Evolutionary conservation across 2,888 invertebrate species (phyloP).

Genomic region (Scaptomyza caliginosa): DNA sequence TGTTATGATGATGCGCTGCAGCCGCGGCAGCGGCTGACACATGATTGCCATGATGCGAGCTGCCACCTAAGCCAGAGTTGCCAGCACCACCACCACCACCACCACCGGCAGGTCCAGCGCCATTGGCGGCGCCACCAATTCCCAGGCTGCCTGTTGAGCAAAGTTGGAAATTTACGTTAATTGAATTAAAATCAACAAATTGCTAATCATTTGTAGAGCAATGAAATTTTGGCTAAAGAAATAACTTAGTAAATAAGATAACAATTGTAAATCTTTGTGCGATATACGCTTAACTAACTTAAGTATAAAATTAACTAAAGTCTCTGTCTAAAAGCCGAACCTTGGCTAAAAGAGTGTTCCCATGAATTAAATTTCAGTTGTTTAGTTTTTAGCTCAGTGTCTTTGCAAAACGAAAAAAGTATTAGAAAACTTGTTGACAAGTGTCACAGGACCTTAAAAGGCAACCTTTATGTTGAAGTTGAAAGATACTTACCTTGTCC

Average conservation of each 20-base stretch:
- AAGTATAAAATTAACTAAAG: too few relatives aligned
- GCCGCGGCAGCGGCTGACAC: constrained; percentile 80
- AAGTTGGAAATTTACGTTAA: background rate
- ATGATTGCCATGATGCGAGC: constrained; percentile 84
- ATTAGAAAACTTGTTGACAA: constrained; percentile 70
- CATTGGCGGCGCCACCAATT: constrained; percentile 61
- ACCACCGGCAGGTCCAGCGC: constrained; percentile 71
- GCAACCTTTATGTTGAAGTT: constrained; percentile 34
- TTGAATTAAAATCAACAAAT: background rate
- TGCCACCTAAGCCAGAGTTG: constrained; percentile 73
- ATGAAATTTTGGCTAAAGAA: background rate
- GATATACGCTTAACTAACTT: too few relatives aligned
- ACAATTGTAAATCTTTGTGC: too few relatives aligned
- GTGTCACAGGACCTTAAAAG: constrained; percentile 64
- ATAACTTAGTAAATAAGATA: too few relatives aligned
- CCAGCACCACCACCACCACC: constrained; percentile 41
- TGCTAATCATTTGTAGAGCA: background rate
- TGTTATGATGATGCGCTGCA: constrained; percentile 83
- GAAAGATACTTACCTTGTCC: constrained; percentile 78
- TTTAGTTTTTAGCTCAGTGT: background rate
- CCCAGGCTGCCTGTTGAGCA: constrained; percentile 67
- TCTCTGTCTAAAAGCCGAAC: too few relatives aligned
- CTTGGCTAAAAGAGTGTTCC: background rate
- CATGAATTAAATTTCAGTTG: background rate
- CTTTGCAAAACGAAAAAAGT: background rate